A percentile compares a stretch with the other conserved stretches of the same genome.
phyloP scores from a whole-genome alignment of 2,888 invertebrate species.

The Coelogynopora nodosa region DNA sequence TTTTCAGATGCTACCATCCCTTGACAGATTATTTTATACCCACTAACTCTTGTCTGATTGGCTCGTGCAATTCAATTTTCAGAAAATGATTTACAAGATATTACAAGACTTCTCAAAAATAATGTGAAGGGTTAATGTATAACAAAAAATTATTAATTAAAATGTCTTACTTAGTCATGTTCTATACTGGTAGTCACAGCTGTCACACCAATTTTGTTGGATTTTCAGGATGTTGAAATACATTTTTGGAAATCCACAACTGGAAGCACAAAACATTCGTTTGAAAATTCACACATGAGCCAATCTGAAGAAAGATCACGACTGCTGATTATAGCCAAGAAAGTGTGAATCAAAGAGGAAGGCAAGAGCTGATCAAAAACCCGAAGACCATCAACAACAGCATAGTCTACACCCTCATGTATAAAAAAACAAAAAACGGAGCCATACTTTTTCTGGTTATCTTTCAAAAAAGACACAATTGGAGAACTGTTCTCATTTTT shows the following conservation, averaged over 20 bases:
- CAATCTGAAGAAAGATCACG: constrained; percentile 9
- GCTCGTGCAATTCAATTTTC: too few species aligned
- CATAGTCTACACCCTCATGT: not conserved
- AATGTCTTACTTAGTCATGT: not conserved
- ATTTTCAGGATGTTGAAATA: not conserved
- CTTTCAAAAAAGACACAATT: not conserved
- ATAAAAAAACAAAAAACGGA: not conserved
- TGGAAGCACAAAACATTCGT: not conserved
- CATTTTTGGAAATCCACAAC: not conserved
- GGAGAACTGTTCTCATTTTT: not conserved
- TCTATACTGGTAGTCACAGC: not conserved
- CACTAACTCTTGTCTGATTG: too few species aligned
- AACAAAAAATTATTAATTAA: too few species aligned
- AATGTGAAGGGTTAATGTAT: too few species aligned
- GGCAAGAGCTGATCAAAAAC: not conserved
- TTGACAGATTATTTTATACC: too few species aligned
- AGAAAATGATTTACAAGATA: too few species aligned
- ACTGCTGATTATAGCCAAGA: not conserved
- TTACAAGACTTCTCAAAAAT: too few species aligned
- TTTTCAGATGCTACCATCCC: too few species aligned
- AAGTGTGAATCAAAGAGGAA: not conserved
- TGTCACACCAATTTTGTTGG: not conserved
- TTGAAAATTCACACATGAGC: not conserved
- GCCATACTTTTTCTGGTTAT: not conserved
- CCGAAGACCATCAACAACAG: not conserved